These are phyloP conservation scores for Phylloscopus collybita DNA, from an alignment of 2,797 vertebrate genomes.

Conservation along the genomic window DNA sequence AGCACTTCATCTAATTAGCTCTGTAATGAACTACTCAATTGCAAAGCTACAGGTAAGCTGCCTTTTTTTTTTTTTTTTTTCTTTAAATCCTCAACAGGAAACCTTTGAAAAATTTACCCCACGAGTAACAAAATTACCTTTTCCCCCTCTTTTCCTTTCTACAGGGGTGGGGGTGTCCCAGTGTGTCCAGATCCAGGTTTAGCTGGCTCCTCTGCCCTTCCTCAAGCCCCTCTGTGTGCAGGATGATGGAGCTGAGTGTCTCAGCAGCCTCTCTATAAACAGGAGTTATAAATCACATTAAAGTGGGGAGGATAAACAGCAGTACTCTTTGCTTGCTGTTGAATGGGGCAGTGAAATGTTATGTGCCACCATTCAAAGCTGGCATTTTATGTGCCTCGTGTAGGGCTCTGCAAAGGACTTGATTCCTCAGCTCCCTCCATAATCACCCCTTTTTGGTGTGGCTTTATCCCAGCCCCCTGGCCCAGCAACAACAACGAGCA, in stretches of 20 bases:
- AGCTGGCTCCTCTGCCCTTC: not conserved
- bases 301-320: not conserved
- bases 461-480: not conserved
- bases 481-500: not conserved
- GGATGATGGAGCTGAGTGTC: not conserved
- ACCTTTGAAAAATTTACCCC: not conserved
- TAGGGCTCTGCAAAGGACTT: not conserved
- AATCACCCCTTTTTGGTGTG: not conserved
- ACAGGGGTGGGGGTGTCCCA: rapidly evolving
- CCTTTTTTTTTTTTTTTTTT: not conserved
- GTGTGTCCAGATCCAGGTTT: not conserved
- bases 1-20: slow-evolving; percentile 61
- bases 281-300: not conserved
- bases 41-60: slow-evolving; percentile 12
- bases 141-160: not conserved
- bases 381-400: not conserved
- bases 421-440: not conserved
- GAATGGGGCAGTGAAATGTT: not conserved
- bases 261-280: not conserved
- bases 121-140: not conserved
- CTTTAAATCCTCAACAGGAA: not conserved
- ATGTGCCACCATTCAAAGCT: not conserved
- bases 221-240: not conserved
- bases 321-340: not conserved
- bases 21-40: slow-evolving; percentile 51